Base-by-base conservation (phyloP, 1,140 invertebrate species). In the Meloidogyne exigua region DNA sequence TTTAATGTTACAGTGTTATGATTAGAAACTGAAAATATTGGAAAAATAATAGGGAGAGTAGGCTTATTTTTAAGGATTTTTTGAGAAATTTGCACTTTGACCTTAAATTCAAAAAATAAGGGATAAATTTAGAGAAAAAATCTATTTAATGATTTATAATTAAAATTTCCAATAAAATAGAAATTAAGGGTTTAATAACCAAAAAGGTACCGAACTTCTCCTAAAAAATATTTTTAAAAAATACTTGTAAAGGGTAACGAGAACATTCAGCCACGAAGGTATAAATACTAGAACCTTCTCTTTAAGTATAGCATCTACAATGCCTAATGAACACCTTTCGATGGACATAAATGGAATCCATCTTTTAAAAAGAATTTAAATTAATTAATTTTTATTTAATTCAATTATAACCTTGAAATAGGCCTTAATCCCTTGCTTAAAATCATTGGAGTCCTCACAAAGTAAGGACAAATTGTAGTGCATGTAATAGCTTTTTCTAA, bases 271-370 rank as follows among this genome's bases (percentile, higher is more conserved):
- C 63, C 80, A 81, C 13, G 65, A 36, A n/a, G 85, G 85, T 44
- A 87, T 79, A 72, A 87, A 87, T 1, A 81, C 79, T 15, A 82
- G 25, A 49, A 87, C 76, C 66, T 87, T 86, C 57, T 87, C 86
- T 71, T 86, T 84, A 12, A 87, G 71, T 68, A 87, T 82, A 10
- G 85, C 83, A 66, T 87, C 86, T 1, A 87, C 75, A 39, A 82
- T 81, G 68, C 76, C 57, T n/a, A 32, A 63, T 26, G 81, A 68
- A 66, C 86, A 87, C 15, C 85, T 72, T 18, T 83, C 75, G 1
- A 85, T 71, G 13, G 84, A 86, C 86, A 87, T 86, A 63, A 87
- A 87, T 13, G 85, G 81, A 26, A 87, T 75, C 77, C 81, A 85
- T 71, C 83, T 85, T 36, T 63, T 68, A 67, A 7, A 7, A 9